phyloP scores from a whole-genome alignment of 2,113 vertebrate genomes.

The Dolichotis patagonum region DNA sequence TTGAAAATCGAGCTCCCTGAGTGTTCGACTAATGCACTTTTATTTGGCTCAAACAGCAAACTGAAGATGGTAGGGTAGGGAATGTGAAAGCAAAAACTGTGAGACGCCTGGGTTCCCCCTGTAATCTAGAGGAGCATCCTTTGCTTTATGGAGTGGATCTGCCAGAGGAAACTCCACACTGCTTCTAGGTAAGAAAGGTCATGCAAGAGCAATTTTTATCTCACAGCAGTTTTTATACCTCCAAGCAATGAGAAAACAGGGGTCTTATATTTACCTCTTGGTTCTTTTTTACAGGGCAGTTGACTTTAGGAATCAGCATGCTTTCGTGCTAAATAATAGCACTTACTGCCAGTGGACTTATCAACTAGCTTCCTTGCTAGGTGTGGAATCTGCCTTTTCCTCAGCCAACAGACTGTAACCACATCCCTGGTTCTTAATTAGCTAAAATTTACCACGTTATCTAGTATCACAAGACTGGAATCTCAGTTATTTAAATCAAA shows the following conservation, averaged over 20 bases:
- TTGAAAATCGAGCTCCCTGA: neutral
- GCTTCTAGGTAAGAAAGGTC: neutral
- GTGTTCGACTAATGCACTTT: neutral
- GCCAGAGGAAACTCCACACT: neutral
- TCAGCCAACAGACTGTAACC: neutral
- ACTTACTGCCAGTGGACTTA: neutral
- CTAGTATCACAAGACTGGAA: constrained; percentile 52
- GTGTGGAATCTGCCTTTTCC: constrained; percentile 44
- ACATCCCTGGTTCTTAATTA: neutral
- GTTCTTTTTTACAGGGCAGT: neutral
- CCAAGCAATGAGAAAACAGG: neutral
- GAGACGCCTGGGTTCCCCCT: neutral
- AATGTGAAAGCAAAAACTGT: neutral
- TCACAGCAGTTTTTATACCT: neutral
- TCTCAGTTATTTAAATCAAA: constrained; percentile 58
- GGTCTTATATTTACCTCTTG: neutral
- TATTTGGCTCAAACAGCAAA: neutral
- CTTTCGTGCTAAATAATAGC: neutral
- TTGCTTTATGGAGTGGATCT: neutral
- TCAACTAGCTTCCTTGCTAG: neutral
- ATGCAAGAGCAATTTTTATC: constrained; percentile 14
- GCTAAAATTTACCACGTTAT: constrained; percentile 7
- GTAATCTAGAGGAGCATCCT: neutral
- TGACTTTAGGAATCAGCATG: constrained; percentile 11
- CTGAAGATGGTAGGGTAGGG: neutral